Percentiles rank a stretch among this genome's conserved stretches.
phyloP scores from a whole-genome alignment of 2,113 vertebrate genomes.

The Nanorana parkeri region DNA sequence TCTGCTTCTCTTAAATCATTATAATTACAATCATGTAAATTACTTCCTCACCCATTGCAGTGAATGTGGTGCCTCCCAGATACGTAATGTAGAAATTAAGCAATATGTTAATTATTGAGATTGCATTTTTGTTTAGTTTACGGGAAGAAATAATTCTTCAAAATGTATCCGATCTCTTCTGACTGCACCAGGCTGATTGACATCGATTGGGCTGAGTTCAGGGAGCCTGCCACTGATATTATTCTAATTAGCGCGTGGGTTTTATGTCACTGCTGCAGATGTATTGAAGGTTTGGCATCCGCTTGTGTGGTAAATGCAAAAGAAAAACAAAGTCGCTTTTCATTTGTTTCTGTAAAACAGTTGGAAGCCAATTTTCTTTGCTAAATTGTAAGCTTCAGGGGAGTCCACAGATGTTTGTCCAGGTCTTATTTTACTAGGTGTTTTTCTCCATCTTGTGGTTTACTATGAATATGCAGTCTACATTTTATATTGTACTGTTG shows the following conservation, averaged over 20 bases:
- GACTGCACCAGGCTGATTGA: not conserved
- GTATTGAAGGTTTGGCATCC: not conserved
- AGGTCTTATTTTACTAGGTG: not conserved
- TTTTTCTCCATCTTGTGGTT: not conserved
- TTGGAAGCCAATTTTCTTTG: conserved; percentile 6
- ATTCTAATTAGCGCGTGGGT: not conserved
- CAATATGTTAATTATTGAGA: no score
- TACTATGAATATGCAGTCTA: not conserved
- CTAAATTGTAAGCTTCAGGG: not conserved
- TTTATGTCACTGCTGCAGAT: not conserved
- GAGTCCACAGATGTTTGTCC: not conserved
- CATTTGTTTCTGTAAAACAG: not conserved
- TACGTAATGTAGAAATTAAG: no score
- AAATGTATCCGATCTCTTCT: not conserved
- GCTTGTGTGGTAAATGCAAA: not conserved
- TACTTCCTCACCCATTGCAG: no score
- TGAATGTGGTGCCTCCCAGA: no score
- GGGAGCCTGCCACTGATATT: not conserved
- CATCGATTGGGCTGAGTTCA: not conserved
- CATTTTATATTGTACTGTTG: not conserved
- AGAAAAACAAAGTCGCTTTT: not conserved
- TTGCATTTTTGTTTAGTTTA: not conserved
- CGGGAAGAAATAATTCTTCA: not conserved
- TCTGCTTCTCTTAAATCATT: no score
- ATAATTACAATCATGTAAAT: no score